A percentile compares a stretch with the other conserved stretches of the same genome.
Conservation (phyloP, 2,113 vertebrate genomes). For the Platysternon megacephalum region DNA sequence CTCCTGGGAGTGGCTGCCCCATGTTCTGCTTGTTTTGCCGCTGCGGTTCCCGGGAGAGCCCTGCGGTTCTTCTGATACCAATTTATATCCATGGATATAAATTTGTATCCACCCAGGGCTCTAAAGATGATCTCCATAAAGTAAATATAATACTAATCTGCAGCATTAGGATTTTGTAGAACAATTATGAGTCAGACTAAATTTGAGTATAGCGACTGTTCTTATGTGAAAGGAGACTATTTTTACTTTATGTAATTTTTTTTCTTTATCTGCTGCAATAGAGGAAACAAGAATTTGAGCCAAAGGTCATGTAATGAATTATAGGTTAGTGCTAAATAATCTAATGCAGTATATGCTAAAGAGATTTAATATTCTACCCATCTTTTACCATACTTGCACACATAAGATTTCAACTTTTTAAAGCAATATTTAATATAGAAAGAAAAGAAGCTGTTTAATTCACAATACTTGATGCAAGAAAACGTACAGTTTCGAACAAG, state of each 20-base stretch:
- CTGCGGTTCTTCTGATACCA: too few relatives aligned
- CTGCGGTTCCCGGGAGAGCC: too few relatives aligned
- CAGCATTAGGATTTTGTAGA: background rate
- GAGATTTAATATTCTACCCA: background rate
- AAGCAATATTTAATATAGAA: background rate
- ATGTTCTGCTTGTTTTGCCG: too few relatives aligned
- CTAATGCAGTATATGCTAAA: background rate
- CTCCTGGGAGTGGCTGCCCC: too few relatives aligned
- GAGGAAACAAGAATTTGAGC: background rate
- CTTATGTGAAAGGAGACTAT: background rate
- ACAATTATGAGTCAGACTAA: background rate
- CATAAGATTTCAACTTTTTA: background rate
- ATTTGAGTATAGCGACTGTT: background rate
- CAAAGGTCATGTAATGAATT: background rate
- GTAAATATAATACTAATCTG: background rate
- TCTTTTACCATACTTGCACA: background rate
- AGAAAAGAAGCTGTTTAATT: constrained; percentile 3
- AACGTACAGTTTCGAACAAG: background rate
- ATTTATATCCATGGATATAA: too few relatives aligned
- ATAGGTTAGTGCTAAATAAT: background rate
- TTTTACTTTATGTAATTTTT: background rate
- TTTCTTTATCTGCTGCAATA: background rate
- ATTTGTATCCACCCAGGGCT: too few relatives aligned
- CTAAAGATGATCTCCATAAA: background rate
- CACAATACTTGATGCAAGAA: background rate